Base-by-base conservation (phyloP, 2,113 vertebrate genomes). In the Axis porcinus region DNA sequence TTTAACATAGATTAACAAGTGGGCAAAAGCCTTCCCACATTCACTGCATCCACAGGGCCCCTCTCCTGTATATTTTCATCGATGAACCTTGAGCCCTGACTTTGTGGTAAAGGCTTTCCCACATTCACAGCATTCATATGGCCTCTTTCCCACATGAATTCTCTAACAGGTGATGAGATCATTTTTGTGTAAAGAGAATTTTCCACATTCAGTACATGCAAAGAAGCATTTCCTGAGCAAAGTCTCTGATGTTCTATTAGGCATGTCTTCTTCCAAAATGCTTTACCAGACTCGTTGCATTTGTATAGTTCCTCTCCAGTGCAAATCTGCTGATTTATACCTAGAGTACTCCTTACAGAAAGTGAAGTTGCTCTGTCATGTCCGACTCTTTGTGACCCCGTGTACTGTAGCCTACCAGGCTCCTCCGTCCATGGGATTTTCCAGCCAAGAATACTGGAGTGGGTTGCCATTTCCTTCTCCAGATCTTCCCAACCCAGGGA, bases 121-220 rank as follows among this genome's bases (percentile, higher is more conserved):
- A 78, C 3, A 78, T 78, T 78, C 40, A 78, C 74, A 45, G 74
- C 40, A 78, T 45, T 45, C 40, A 78, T 78, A 28, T 45, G 40
- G 74, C 40, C 27, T 78, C 13, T 45, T 45, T 78, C 25, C 74
- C 0, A 70, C 67, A 15, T 97, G 96, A 86, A 79, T 83, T 87
- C 92, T 86, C 70, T 97, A 89, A 81, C 89, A 94, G n/a, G 55
- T 88, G 82, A 91, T 84, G 57, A 91, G 88, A 25, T 88, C 55
- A 43, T 43, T 82, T 78, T 96, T 88, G 55, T 60, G 74, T n/a
- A 90, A 91, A 76, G 83, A 97, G 57, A 79, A 78, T 64, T 94
- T 94, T 16, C 87, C 74, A 84, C 91, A 96, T 58, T 93, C 86
- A 50, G 17, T 88, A 91, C 91, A 84, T 1, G 58, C 83, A 83